Base-by-base conservation (phyloP, 2,113 vertebrate genomes). In the Campylomormyrus numenius region DNA sequence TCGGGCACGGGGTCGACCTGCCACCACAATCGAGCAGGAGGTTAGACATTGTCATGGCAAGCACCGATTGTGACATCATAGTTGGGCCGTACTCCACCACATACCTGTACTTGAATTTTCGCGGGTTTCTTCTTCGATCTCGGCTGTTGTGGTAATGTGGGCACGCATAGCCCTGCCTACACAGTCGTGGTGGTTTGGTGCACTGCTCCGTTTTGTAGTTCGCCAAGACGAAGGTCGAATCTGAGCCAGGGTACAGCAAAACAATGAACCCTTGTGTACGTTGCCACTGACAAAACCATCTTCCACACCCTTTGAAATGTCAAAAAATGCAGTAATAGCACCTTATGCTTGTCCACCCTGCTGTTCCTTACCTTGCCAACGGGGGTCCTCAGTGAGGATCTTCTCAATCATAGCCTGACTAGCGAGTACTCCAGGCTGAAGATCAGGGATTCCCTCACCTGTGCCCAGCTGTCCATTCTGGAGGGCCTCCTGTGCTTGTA, bases 171-270 rank as follows among this genome's bases (percentile, higher is more conserved):
- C 98, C 98, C 93, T 98, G 98, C 93, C 97, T 97, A 94, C 98
- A 98, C 90, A 98, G 96, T 92, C 97, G 96, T 0, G 97, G 98
- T 0, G 98, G 97, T 93, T 98, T 98, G 70, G 96, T 97, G 92
- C 98, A 98, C 91, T 97, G 97, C 90, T 98, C 97, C 0, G 98
- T 98, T 96, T 98, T 98, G 92, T 98, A 98, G 95, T 97, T 97
- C 90, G 96, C 97, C 94, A 98, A 94, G 92, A 98, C 97, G 91
- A 98, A 98, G 93, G 96, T 97, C 90, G 96, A 96, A 89, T 98
- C 98, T 98, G 87, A 88, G 88, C 74, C 74, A 80, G 4, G 5
- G 39, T 8, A 42, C 15, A 19, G 35, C 1, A 42, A 80, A 80
- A 35, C 35, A 5, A 0, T 80, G 31, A 19, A 80, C 35, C 35